A percentile compares a stretch with the other conserved stretches of the same genome.
These are phyloP conservation scores for Rousettus leschenaultii DNA, from an alignment of 2,113 vertebrate genomes.

Conservation along the genomic window DNA sequence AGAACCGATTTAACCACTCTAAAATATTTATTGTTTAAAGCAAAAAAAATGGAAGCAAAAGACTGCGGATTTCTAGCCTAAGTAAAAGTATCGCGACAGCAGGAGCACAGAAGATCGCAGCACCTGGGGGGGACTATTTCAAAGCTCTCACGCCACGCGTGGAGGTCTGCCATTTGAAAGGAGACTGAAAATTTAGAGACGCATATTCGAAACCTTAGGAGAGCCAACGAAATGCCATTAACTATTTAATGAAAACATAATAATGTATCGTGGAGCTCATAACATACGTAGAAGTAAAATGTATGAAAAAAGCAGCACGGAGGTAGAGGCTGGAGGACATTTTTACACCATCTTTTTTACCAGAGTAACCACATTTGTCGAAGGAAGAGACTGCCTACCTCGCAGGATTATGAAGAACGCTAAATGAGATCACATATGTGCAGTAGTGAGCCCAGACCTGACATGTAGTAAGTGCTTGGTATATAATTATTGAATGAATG, in stretches of 20 bases:
- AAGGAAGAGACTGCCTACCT: too few species aligned
- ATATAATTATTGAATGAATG: background rate
- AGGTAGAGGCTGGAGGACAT: background rate
- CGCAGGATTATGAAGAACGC: background rate
- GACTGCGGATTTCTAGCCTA: too few species aligned
- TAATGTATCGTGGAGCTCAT: background rate
- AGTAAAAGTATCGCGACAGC: background rate
- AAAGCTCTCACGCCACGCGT: background rate
- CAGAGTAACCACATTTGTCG: background rate
- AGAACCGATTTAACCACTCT: background rate
- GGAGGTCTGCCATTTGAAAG: background rate
- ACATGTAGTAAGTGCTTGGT: background rate
- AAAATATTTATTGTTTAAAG: background rate
- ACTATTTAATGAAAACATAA: background rate
- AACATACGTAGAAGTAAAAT: background rate
- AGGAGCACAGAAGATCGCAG: background rate
- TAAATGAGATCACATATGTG: background rate
- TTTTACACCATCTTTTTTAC: background rate
- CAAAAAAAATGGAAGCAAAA: background rate
- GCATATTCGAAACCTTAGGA: background rate
- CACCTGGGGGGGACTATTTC: background rate
- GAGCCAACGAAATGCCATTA: background rate
- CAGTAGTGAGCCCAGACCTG: background rate
- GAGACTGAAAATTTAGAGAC: background rate
- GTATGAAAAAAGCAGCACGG: background rate